A percentile compares a stretch with the other conserved stretches of the same genome.
These are phyloP conservation scores for Nothobranchius kuhntae DNA, from an alignment of 2,113 vertebrate species.

Conservation along the genomic window DNA sequence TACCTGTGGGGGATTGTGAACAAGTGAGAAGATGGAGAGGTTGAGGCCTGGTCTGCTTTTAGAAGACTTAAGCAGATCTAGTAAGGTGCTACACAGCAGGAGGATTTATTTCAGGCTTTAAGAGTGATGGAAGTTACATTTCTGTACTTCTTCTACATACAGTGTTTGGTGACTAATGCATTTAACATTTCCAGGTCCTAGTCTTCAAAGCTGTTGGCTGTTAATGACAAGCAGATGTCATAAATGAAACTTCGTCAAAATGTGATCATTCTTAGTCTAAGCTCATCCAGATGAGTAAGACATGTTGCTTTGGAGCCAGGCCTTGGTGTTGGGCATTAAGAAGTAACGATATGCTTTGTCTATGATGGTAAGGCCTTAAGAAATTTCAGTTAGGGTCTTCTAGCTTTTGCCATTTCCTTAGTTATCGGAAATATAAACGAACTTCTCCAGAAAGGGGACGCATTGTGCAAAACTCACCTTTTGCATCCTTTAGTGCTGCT, in stretches of 20 bases:
- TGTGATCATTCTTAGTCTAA: too few species aligned
- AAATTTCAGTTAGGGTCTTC: too few species aligned
- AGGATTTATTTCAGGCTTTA: slow-evolving; percentile 37
- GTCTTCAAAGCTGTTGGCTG: not conserved
- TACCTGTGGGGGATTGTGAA: slow-evolving; percentile 53
- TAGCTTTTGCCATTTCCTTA: too few species aligned
- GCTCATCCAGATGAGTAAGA: not conserved
- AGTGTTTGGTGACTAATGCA: slow-evolving; percentile 9
- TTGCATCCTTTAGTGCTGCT: too few species aligned
- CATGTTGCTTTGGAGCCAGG: not conserved
- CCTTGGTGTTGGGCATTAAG: not conserved
- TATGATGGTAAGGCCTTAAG: not conserved
- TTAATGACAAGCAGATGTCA: not conserved
- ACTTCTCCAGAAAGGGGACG: too few species aligned
- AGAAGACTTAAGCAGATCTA: slow-evolving; percentile 31
- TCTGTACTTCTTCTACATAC: slow-evolving; percentile 2
- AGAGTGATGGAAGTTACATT: slow-evolving; percentile 27
- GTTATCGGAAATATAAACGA: too few species aligned
- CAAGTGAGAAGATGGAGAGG: slow-evolving; percentile 31
- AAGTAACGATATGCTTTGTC: not conserved
- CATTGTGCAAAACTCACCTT: too few species aligned
- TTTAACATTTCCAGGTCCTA: slow-evolving; percentile 3
- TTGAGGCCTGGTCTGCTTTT: slow-evolving; percentile 37
- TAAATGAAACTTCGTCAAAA: not conserved
- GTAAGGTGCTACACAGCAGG: slow-evolving; percentile 10